Evolutionary conservation across 1,140 invertebrate species (phyloP), one percentile per base, ranked within the genome.

Genomic region (Rhagoletis pomonella): DNA sequence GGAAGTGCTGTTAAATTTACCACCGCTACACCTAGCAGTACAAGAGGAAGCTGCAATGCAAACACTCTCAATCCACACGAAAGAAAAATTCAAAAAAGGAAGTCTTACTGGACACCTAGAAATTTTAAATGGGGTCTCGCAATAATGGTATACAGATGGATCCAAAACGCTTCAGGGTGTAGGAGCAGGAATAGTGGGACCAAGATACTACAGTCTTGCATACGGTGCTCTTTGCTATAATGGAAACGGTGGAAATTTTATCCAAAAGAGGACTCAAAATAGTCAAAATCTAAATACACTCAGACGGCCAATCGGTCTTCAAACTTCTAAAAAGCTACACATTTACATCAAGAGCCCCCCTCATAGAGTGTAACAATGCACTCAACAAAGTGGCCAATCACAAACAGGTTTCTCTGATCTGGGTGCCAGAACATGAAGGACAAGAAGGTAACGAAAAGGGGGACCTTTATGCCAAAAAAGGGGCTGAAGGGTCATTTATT

Each of bases 331-430:
- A n/a, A n/a, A n/a, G n/a, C n/a, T n/a, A n/a, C n/a, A 65, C 14
- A 65, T 5, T 14, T 29, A 9, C 14, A 65, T 65, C 64, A 65
- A 65, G 17, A 65, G 64, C n/a, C n/a, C n/a, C 4, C 64, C 64
- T 29, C 17, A 65, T 14, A 65, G 64, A 65, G 64, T 65, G 64
- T 14, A 65, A 65, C 64, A 65, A 65, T n/a, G 64, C 64, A 65
- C 64, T 65, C 64, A 65, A 65, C 29, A 17, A 65, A 65, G 6
- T 65, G 64, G 64, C 64, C 5, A 65, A 5, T 29, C 64, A 9
- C 14, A 65, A 65, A 17, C 64, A 65, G 64, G 5, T 65, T 14
- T 65, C 64, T 14, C 5, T 65, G 64, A 65, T 65, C 17, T 65
- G 64, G 64, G 64, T 65, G 17, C 2, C 64, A 29, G 64, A 65